phyloP scores from a whole-genome alignment of 2,888 invertebrate genomes.

The Calliopum simillimum region DNA sequence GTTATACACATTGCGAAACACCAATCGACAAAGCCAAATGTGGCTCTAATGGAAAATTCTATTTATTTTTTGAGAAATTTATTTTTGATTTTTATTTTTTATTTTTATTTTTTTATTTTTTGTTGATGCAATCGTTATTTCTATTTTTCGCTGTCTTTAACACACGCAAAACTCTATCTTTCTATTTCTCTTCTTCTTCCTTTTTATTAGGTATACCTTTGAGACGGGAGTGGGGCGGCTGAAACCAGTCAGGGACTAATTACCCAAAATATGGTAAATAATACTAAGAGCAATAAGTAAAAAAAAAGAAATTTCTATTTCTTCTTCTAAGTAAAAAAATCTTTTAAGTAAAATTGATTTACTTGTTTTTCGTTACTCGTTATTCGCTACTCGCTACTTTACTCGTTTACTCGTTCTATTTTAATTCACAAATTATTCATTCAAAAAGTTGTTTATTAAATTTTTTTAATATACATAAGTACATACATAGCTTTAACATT shows the following conservation, averaged over 20 bases:
- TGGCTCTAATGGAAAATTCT: conserved; percentile 19
- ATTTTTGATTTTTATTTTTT: conserved; percentile 25
- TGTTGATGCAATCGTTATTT: conserved; percentile 11
- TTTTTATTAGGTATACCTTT: conserved; percentile 68
- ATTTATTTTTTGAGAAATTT: conserved; percentile 14
- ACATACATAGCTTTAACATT: no score
- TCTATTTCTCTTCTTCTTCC: conserved; percentile 61
- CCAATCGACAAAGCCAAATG: conserved; percentile 56
- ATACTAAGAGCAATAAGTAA: conserved; percentile 39
- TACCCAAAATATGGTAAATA: conserved; percentile 70
- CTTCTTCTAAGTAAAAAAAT: conserved; percentile 34
- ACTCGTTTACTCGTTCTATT: neutral
- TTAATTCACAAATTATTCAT: no score
- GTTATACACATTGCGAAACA: no score
- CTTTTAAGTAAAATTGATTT: neutral
- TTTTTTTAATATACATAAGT: no score
- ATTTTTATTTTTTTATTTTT: conserved; percentile 31
- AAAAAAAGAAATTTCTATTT: conserved; percentile 47
- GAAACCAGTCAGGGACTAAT: conserved; percentile 70
- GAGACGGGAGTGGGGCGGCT: conserved; percentile 70
- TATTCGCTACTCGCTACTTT: neutral
- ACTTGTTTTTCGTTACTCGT: neutral
- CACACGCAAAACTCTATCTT: conserved; percentile 56
- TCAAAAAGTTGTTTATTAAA: no score
- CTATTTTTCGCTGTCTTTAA: conserved; percentile 17